Percentiles rank a stretch among this genome's conserved stretches.
phyloP scores from a whole-genome alignment of 2,888 invertebrate species.

The Zaprionus obscuricornis region DNA sequence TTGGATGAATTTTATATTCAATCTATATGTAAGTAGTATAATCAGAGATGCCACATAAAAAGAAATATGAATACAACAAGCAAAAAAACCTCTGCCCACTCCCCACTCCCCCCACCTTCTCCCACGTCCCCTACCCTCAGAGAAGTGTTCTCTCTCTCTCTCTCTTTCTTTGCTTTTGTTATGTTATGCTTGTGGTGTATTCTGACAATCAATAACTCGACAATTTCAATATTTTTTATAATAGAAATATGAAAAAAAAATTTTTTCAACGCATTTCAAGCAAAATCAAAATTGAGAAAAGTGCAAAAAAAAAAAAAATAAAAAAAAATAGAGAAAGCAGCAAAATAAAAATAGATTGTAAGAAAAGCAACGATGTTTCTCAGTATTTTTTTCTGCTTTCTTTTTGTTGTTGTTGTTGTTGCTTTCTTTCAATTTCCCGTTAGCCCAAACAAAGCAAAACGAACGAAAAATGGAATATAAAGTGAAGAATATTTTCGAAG shows the following conservation, averaged over 20 bases:
- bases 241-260: too few relatives aligned
- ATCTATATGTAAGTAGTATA: conserved; percentile 1
- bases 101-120: too few relatives aligned
- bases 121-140: too few relatives aligned
- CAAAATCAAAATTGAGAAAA: not conserved
- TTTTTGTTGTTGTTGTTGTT: conserved; percentile 7
- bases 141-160: too few relatives aligned
- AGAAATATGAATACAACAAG: conserved; percentile 13
- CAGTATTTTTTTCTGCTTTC: not conserved
- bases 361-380: too few relatives aligned
- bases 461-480: conserved; percentile 20
- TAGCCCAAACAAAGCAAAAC: conserved; percentile 22
- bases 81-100: too few relatives aligned
- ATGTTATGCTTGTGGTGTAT: too few relatives aligned
- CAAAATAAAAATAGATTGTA: conserved; percentile 19
- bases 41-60: conserved; percentile 11
- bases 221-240: not conserved
- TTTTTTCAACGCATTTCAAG: too few relatives aligned
- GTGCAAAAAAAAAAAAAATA: not conserved
- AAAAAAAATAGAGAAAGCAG: conserved; percentile 23
- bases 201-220: conserved; percentile 2
- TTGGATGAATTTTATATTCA: not conserved
- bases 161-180: too few relatives aligned
- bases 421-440: conserved; percentile 31
- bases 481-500: not conserved